A percentile compares a stretch with the other conserved stretches of the same genome.
Conservation (phyloP, 2,888 invertebrate species). For the Trichopoda pennipes region DNA sequence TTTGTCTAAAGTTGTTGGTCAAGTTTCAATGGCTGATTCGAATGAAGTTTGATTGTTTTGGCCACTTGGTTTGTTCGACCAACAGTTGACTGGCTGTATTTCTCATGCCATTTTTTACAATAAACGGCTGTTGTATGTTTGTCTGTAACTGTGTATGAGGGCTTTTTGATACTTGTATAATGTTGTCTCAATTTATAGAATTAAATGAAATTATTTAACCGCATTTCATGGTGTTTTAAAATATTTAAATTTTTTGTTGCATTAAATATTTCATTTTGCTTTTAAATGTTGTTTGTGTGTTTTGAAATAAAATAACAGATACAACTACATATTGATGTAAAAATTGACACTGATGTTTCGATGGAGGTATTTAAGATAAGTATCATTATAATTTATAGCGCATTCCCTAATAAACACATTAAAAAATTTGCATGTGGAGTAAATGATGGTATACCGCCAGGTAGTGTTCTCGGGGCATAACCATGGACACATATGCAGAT, state of each 20-base stretch:
- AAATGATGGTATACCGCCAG: too few relatives aligned
- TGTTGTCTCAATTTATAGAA: constrained; percentile 68
- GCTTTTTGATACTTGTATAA: constrained; percentile 22
- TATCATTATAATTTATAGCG: too few relatives aligned
- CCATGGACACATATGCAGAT: too few relatives aligned
- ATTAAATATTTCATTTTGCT: constrained; percentile 45
- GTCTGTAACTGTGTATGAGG: neutral
- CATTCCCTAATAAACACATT: too few relatives aligned
- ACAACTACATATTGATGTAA: too few relatives aligned
- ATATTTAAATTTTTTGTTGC: constrained; percentile 40
- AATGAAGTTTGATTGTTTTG: constrained; percentile 38
- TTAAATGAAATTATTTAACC: constrained; percentile 67
- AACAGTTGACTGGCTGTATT: constrained; percentile 12
- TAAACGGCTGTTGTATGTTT: constrained; percentile 10
- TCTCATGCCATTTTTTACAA: constrained; percentile 1
- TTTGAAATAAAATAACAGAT: too few relatives aligned
- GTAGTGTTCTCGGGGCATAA: too few relatives aligned
- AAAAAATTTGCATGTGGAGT: too few relatives aligned
- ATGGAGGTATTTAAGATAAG: too few relatives aligned
- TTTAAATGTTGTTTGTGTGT: neutral
- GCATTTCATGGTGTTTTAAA: constrained; percentile 63
- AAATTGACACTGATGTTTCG: too few relatives aligned
- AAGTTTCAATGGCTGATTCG: constrained; percentile 41
- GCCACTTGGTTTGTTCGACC: constrained; percentile 26
- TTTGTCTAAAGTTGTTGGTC: constrained; percentile 58